These are phyloP conservation scores for Phaenicophaeus curvirostris DNA, from an alignment of 2,797 vertebrate species.

Conservation along the genomic window DNA sequence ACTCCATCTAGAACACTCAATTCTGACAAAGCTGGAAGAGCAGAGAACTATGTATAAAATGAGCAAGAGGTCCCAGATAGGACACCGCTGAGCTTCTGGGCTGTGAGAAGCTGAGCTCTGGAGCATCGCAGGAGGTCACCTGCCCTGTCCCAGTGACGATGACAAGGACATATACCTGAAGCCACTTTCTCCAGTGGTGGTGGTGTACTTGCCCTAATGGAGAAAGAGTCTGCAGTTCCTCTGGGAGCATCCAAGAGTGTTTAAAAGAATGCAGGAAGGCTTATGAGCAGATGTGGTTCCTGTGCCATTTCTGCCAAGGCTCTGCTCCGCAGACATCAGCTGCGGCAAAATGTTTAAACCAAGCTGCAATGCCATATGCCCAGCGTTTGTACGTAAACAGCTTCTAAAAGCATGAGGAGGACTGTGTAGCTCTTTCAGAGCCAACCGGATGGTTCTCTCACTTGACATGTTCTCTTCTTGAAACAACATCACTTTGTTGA, in stretches of 20 bases:
- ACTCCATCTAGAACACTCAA: not conserved
- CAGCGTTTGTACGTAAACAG: not conserved
- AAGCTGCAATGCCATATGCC: not conserved
- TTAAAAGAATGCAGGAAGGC: not conserved
- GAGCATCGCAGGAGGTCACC: not conserved
- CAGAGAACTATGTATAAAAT: not conserved
- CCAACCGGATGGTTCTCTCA: constrained; percentile 38
- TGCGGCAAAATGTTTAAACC: not conserved
- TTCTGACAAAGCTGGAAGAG: not conserved
- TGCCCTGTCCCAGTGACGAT: fast-evolving
- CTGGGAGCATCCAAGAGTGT: fast-evolving
- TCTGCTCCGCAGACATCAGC: constrained; percentile 31
- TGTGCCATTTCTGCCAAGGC: not conserved
- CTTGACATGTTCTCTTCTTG: constrained; percentile 66
- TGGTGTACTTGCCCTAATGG: not conserved
- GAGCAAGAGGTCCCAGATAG: not conserved
- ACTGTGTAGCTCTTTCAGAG: constrained; percentile 54
- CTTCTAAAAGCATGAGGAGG: not conserved
- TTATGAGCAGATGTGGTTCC: constrained; percentile 6
- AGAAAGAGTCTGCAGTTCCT: not conserved
- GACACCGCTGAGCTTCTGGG: not conserved
- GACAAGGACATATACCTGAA: fast-evolving
- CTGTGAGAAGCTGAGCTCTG: not conserved
- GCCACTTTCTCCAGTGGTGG: fast-evolving
- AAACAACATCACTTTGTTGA: constrained; percentile 77